These are phyloP conservation scores for Alosa alosa DNA, from an alignment of 2,113 vertebrate genomes.

Conservation along the genomic window DNA sequence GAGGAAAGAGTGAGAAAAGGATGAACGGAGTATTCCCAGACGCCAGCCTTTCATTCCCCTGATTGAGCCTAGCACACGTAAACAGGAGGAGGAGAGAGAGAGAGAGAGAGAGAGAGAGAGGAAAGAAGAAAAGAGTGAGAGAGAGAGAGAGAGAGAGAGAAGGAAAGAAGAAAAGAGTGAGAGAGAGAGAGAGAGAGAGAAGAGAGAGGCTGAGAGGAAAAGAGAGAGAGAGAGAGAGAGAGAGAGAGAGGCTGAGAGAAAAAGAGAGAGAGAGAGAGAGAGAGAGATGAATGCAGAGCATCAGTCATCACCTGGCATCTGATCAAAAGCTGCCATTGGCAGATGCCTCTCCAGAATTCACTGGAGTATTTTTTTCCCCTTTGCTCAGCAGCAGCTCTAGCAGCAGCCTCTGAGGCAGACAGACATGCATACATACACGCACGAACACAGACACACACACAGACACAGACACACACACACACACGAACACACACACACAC, in stretches of 20 bases:
- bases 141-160: neutral
- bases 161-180: too few relatives aligned
- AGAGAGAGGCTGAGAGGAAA: neutral
- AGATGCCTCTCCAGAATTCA: slow-evolving; percentile 57
- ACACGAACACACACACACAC: too few relatives aligned
- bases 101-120: neutral
- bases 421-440: neutral
- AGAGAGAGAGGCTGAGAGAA: slow-evolving; percentile 40
- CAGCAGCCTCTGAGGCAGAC: slow-evolving; percentile 57
- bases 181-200: slow-evolving; percentile 33
- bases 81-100: slow-evolving; percentile 2
- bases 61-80: slow-evolving; percentile 26
- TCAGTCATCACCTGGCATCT: slow-evolving; percentile 67
- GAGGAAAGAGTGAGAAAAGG: slow-evolving; percentile 13
- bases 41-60: neutral
- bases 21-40: neutral
- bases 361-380: slow-evolving; percentile 54
- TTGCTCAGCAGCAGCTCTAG: slow-evolving; percentile 14
- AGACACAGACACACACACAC: too few relatives aligned
- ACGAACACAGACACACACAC: slow-evolving; percentile 13
- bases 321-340: slow-evolving; percentile 70
- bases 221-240: slow-evolving; percentile 47
- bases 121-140: neutral
- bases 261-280: slow-evolving; percentile 42
- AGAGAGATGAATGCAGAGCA: slow-evolving; percentile 65